Evolutionary conservation across 2,113 vertebrate genomes (phyloP), one percentile per base, ranked within the genome.

Genomic region (Triplophysa rosa): DNA sequence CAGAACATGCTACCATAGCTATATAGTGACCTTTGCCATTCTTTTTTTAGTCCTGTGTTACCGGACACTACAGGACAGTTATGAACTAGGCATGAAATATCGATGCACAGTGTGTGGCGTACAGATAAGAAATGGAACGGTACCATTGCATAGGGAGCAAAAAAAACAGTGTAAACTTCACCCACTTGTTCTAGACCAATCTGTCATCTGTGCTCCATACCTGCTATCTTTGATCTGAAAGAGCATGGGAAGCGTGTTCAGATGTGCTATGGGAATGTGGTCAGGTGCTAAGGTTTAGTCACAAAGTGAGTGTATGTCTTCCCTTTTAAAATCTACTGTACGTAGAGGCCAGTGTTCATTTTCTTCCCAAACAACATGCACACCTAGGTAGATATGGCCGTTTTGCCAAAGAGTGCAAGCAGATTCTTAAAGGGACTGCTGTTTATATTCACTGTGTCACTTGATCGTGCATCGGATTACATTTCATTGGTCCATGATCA

Each of bases 41-140:
- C 54, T 80, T 65, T 71, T 72, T 49, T 52, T 72, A 42, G 45
- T 11, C 13, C 19, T 8, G 58, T 80, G 33, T 66, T 49, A 45
- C 59, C 19, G 7, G 67, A 49, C n/a, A 58, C 19, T 58, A 58
- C 54, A 58, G 54, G 8, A 58, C 54, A 56, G 19, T 8, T n/a
- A 7, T 56, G 16, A n/a, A n/a, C 54, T 9, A 56, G 19, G 54
- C 54, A 21, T 21, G 8, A 58, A 21, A 21, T 58, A 58, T 58
- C 16, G 3, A 13, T 58, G 19, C n/a, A 58, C 8, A 58, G 16
- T 52, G 14, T 52, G 7, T 52, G 54, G 54, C 54, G 8, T 58
- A 21, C 54, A 58, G n/a, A 58, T 58, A 58, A 21, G 6, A 56
- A 56, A 58, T 21, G 8, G n/a, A 21, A 58, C 19, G 0, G 19